Conservation (phyloP, 2,113 vertebrate species). For the Oostethus manadensis region DNA sequence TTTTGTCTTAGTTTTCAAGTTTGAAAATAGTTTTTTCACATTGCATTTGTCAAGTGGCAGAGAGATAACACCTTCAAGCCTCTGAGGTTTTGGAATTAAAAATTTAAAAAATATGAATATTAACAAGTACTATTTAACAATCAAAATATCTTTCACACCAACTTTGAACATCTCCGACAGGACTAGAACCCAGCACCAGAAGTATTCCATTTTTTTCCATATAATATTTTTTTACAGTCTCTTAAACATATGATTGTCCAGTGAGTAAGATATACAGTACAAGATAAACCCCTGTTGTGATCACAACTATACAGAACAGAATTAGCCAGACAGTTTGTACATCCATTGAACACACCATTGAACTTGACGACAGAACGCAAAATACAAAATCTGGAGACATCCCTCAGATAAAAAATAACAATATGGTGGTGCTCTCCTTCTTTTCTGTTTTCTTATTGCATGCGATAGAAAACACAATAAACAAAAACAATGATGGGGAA, state of each 20-base stretch:
- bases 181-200: constrained; percentile 52
- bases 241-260: constrained; percentile 67
- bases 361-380: constrained; percentile 69
- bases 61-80: constrained; percentile 6
- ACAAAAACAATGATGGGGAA: constrained; percentile 64
- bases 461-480: constrained; percentile 71
- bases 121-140: constrained; percentile 28
- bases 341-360: constrained; percentile 70
- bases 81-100: constrained; percentile 17
- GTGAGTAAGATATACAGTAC: constrained; percentile 72
- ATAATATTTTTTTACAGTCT: constrained; percentile 60
- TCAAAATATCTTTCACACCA: constrained; percentile 31
- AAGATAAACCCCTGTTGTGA: constrained; percentile 72
- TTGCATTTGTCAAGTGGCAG: constrained; percentile 27
- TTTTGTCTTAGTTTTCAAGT: background rate
- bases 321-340: constrained; percentile 71
- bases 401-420: constrained; percentile 63
- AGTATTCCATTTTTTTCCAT: constrained; percentile 40
- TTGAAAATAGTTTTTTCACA: constrained; percentile 28
- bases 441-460: constrained; percentile 68
- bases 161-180: constrained; percentile 42
- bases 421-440: constrained; percentile 52
- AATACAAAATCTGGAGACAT: constrained; percentile 63
- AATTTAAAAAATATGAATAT: background rate
- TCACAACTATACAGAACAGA: constrained; percentile 69